Evolutionary conservation across 2,888 invertebrate species (phyloP), one percentile per base, ranked within the genome.

Genomic region (Drosophila glabriapex): DNA sequence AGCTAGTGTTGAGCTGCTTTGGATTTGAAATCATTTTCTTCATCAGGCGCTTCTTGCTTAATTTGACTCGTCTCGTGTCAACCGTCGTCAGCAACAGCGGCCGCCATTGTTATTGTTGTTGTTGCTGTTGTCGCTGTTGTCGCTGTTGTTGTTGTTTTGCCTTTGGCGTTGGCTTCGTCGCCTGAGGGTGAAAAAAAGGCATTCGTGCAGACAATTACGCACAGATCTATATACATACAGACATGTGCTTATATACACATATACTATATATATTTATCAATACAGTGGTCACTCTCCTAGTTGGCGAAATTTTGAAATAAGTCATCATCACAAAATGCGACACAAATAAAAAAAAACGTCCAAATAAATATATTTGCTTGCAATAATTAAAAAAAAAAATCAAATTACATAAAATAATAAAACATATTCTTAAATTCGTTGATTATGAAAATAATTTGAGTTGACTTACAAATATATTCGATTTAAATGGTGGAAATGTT

Each of bases 141-240:
- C 63, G 50, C 52, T 64, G 63, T 56, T 66, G 61, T 71, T 78
- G 68, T 59, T 70, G 68, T 74, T 78, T 68, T 80, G 69, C 77
- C 71, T 66, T 78, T 90, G 80, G 85, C 83, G 87, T 87, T 87
- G 89, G 83, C 89, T 77, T 91, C 87, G 91, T 89, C 87, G 89
- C 91, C 89, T 75, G 73, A 84, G 91, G 86, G 89, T 87, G 86
- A 90, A 87, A 87, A 86, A 90, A 87, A 87, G 84, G 76, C 86
- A 90, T 87, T 89, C 80, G 73, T 74, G 90, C 89, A 80, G 64
- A 41, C 52, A 70, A 67, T 83, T 80, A 76, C 59, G 73, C 71
- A 80, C 59, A 56, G 33, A 68, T 54, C 39, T 61, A 55, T 16
- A 37, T 69, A 55, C 29, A 22, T 59, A 50, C 29, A 19, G 19